Percentiles rank a stretch among this genome's conserved stretches.
phyloP scores from a whole-genome alignment of 2,797 vertebrate species.

The Oryzias sinensis region DNA sequence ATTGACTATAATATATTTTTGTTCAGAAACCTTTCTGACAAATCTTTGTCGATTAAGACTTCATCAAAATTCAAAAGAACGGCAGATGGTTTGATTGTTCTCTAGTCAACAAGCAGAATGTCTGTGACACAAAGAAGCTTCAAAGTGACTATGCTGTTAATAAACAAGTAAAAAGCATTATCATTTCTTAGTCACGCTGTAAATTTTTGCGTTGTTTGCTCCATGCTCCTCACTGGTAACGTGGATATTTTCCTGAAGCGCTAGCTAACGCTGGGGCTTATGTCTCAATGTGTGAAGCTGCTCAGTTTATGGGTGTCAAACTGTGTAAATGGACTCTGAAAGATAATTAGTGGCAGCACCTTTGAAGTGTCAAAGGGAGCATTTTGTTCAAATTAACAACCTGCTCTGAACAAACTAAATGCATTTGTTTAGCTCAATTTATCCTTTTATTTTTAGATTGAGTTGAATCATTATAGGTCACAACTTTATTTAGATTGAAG shows the following conservation, averaged over 20 bases:
- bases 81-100: slow-evolving; percentile 43
- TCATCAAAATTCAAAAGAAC: slow-evolving; percentile 16
- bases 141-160: slow-evolving; percentile 33
- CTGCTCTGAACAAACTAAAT: too few species aligned
- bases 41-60: not conserved
- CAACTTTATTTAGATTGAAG: too few species aligned
- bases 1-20: too few species aligned
- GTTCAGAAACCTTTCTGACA: slow-evolving; percentile 1
- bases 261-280: not conserved
- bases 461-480: too few species aligned
- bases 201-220: slow-evolving; percentile 44
- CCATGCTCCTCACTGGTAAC: too few species aligned
- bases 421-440: too few species aligned
- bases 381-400: too few species aligned
- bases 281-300: not conserved
- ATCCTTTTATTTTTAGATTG: too few species aligned
- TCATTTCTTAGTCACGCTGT: slow-evolving; percentile 30
- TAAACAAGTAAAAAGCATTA: slow-evolving; percentile 23
- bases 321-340: too few species aligned
- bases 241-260: not conserved
- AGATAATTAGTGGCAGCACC: too few species aligned
- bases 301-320: too few species aligned
- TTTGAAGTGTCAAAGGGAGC: too few species aligned
- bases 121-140: slow-evolving; percentile 13
- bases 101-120: slow-evolving; percentile 25